These are phyloP conservation scores for Dasyornis broadbenti DNA, from an alignment of 2,113 vertebrate species.

Conservation along the genomic window DNA sequence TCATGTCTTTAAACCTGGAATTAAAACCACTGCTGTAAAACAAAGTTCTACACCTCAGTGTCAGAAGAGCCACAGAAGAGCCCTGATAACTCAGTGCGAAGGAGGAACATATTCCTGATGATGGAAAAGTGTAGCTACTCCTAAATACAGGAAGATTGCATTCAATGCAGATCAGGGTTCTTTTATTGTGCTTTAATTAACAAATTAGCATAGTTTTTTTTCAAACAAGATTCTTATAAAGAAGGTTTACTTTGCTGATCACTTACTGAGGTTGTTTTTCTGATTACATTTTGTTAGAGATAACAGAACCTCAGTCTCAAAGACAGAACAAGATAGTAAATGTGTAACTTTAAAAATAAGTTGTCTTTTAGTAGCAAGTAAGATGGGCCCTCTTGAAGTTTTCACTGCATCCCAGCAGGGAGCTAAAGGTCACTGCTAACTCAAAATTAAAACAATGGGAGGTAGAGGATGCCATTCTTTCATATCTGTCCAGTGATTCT, in stretches of 20 bases:
- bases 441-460: slow-evolving; percentile 61
- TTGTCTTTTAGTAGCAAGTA: slow-evolving; percentile 27
- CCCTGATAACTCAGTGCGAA: background rate
- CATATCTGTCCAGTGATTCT: slow-evolving; percentile 45
- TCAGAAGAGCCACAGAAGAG: background rate
- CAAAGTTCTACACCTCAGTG: background rate
- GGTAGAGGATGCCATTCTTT: slow-evolving; percentile 46
- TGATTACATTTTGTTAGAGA: slow-evolving; percentile 24
- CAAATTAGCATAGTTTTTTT: background rate
- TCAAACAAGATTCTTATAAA: background rate
- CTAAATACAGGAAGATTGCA: background rate
- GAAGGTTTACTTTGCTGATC: background rate
- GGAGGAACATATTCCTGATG: background rate
- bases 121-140: background rate
- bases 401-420: slow-evolving; percentile 49
- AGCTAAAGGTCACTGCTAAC: slow-evolving; percentile 65
- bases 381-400: slow-evolving; percentile 44
- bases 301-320: background rate
- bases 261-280: background rate
- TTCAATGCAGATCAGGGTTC: fast-evolving
- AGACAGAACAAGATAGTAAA: slow-evolving; percentile 36
- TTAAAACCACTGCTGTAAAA: background rate
- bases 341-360: slow-evolving; percentile 40
- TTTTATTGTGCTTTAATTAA: background rate
- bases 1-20: background rate